Evolutionary conservation across 1,140 invertebrate genomes (phyloP), one percentile per base, ranked within the genome.

Genomic region (Pristionchus pacificus): DNA sequence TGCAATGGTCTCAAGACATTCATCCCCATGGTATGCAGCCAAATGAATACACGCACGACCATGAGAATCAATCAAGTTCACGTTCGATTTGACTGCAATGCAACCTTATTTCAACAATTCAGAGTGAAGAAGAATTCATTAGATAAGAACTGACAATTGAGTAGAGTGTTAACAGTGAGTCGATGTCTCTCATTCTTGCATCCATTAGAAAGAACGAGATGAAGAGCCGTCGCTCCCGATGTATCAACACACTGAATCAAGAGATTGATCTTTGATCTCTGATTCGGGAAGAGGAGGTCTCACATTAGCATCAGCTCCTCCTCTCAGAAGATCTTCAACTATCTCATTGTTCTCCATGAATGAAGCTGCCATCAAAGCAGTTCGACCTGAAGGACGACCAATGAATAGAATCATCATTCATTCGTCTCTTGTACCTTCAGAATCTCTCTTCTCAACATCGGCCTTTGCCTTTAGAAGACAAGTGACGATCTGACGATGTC

Each of bases 331-430:
- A 0, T 74, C 33, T 0, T 62, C 38, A 24, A 72, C 66, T 10
- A 75, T 68, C 28, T 74, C 61, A n/a, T 29, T 24, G 65, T 73
- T 66, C 31, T 76, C 67, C 74, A 75, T 75, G 32, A 75, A 75
- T 19, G 74, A 70, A 33, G 74, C 71, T 13, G 74, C 74, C 74
- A 75, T 75, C 60, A 75, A 59, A 1, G 74, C 70, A 3, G 70
- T 75, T n/a, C 74, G 29, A 15, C 71, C 25, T 61, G 38, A 49
- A 49, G 6, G 19, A 27, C 24, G 10, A 0, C 29, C 29, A 1
- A 61, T 61, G 25, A 13, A 61, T 15, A 61, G 24, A 61, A 24
- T 14, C 60, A 0, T 24, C 6, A 25, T 25, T 63, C 38, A 19
- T 49, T 49, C 19, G 38, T 19, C 38, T 10, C 38, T 49, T 49